These are phyloP conservation scores for Menura novaehollandiae DNA, from an alignment of 2,113 vertebrate genomes.

Conservation along the genomic window DNA sequence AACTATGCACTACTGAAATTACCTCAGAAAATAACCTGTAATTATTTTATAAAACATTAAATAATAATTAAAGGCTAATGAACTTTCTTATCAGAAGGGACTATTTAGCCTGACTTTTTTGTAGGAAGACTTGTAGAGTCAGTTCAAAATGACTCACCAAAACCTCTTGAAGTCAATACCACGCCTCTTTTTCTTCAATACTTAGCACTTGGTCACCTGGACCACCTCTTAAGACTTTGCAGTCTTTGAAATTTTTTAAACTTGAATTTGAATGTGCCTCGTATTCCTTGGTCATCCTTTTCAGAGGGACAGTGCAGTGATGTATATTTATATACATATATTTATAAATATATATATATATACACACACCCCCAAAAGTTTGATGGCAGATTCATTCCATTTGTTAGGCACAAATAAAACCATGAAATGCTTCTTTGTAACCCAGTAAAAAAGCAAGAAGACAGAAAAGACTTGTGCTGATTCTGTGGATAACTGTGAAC, in stretches of 20 bases:
- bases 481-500: not conserved
- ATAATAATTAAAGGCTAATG: not conserved
- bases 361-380: not conserved
- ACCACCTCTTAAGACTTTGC: not conserved
- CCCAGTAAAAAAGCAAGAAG: not conserved
- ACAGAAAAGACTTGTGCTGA: not conserved
- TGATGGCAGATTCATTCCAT: not conserved
- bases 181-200: not conserved
- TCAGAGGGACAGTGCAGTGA: not conserved
- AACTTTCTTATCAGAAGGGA: not conserved
- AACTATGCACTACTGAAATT: not conserved
- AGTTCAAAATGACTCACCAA: not conserved
- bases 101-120: not conserved
- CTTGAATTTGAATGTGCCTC: not conserved
- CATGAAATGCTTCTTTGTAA: not conserved
- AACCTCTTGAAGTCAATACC: not conserved
- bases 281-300: not conserved
- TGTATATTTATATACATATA: rapidly evolving
- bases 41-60: not conserved
- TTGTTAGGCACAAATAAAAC: not conserved
- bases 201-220: not conserved
- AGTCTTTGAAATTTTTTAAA: not conserved
- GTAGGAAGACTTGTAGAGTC: not conserved
- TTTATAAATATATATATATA: not conserved
- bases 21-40: not conserved